Percentiles rank a stretch among this genome's conserved stretches.
Evolutionary conservation across 1,140 invertebrate genomes (phyloP).

Genomic region (Ips nitidus): DNA sequence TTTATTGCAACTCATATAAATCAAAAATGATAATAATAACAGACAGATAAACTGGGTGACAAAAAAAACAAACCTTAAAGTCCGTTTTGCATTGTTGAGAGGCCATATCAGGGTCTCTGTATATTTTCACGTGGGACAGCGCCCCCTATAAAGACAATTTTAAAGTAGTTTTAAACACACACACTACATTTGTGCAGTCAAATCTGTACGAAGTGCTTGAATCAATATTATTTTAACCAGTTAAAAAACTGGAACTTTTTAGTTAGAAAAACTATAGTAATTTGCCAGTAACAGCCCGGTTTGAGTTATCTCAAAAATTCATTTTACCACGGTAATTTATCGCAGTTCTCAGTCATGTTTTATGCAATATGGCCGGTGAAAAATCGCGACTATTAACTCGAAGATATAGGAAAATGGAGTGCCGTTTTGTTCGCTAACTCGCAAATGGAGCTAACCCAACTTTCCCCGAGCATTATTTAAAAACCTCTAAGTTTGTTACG

Average conservation of each 20-base stretch:
- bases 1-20: no score
- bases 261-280: neutral
- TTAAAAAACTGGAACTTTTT: no score
- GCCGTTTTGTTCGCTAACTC: neutral
- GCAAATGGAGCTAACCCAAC: neutral
- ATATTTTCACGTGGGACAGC: conserved; percentile 74
- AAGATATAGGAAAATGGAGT: conserved; percentile 14
- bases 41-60: no score
- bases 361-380: conserved; percentile 17
- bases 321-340: conserved; percentile 9
- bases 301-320: conserved; percentile 10
- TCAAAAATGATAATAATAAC: no score
- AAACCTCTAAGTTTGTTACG: no score
- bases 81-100: conserved; percentile 67
- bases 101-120: conserved; percentile 65
- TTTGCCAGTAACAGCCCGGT: neutral
- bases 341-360: conserved; percentile 4
- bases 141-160: conserved; percentile 64
- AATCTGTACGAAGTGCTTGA: conserved; percentile 14
- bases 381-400: conserved; percentile 14
- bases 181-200: neutral
- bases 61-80: conserved; percentile 44
- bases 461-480: no score
- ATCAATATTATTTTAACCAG: neutral
- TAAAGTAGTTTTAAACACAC: conserved; percentile 11